A percentile compares a stretch with the other conserved stretches of the same genome.
phyloP scores from a whole-genome alignment of 2,797 vertebrate species.

The Eospalax fontanierii region DNA sequence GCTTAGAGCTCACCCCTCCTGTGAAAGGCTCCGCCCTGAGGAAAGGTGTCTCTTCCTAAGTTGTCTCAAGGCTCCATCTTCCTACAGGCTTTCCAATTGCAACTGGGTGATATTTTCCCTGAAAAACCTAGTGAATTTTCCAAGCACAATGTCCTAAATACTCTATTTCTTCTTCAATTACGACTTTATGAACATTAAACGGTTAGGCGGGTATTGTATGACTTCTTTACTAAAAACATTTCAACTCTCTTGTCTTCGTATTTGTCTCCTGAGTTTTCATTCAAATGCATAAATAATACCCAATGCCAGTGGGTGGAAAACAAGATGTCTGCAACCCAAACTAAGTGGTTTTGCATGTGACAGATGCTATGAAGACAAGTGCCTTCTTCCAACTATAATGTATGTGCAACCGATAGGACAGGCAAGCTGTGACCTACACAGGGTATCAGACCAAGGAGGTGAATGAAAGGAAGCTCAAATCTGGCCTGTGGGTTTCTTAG shows the following conservation, averaged over 20 bases:
- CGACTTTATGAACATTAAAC: not conserved
- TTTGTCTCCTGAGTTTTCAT: conserved; percentile 37
- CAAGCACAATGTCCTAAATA: not conserved
- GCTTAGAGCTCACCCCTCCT: not conserved
- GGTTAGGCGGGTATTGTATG: not conserved
- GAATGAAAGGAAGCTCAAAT: not conserved
- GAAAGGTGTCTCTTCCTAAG: not conserved
- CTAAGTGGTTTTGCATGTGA: not conserved
- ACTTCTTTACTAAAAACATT: not conserved
- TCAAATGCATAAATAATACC: not conserved
- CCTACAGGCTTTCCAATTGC: not conserved
- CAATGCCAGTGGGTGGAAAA: not conserved
- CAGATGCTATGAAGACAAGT: not conserved
- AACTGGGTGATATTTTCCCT: not conserved
- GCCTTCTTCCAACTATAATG: not conserved
- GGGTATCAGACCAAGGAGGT: not conserved
- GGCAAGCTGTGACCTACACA: not conserved
- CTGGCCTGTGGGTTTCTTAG: not conserved
- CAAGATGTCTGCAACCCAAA: not conserved
- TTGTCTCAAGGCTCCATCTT: not conserved
- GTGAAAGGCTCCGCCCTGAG: not conserved
- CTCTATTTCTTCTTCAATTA: conserved; percentile 32
- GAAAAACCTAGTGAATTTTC: not conserved
- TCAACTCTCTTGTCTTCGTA: not conserved
- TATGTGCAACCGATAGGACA: not conserved